Conservation (phyloP, 2,113 vertebrate species). For the Ornithorhynchus anatinus region DNA sequence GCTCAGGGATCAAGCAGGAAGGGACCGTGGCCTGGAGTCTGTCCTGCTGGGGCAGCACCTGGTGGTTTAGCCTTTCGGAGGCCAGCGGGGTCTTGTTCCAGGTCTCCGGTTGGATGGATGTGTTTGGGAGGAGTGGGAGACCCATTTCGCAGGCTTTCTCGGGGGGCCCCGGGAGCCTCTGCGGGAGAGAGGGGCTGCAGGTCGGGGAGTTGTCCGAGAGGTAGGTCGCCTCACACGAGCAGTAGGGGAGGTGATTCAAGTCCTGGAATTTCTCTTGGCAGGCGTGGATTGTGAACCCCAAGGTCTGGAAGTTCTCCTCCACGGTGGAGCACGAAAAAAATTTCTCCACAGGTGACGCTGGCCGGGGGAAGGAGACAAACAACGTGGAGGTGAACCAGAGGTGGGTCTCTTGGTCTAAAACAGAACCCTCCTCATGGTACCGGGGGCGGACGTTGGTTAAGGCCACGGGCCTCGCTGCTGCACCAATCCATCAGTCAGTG, state of each 20-base stretch:
- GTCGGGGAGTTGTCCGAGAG: background rate
- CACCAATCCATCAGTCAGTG: too few species aligned
- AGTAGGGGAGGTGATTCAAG: background rate
- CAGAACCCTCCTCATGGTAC: background rate
- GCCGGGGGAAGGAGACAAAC: background rate
- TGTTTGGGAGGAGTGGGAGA: background rate
- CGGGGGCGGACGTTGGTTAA: too few species aligned
- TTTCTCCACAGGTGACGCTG: background rate
- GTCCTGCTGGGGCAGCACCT: background rate
- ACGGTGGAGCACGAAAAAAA: background rate
- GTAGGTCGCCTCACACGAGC: background rate
- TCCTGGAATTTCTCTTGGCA: background rate
- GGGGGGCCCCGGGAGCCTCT: background rate
- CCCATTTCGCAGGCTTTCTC: background rate
- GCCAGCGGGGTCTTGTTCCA: background rate
- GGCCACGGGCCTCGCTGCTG: too few species aligned
- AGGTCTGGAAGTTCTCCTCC: background rate
- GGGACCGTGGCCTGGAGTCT: too few species aligned
- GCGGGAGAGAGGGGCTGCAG: background rate
- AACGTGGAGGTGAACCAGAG: background rate
- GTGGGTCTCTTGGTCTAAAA: background rate
- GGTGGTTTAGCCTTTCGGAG: too few species aligned
- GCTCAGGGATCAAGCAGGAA: too few species aligned
- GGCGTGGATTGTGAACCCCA: background rate
- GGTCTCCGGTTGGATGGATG: background rate